These are phyloP conservation scores for Platysternon megacephalum DNA, from an alignment of 2,113 vertebrate species.

Conservation along the genomic window DNA sequence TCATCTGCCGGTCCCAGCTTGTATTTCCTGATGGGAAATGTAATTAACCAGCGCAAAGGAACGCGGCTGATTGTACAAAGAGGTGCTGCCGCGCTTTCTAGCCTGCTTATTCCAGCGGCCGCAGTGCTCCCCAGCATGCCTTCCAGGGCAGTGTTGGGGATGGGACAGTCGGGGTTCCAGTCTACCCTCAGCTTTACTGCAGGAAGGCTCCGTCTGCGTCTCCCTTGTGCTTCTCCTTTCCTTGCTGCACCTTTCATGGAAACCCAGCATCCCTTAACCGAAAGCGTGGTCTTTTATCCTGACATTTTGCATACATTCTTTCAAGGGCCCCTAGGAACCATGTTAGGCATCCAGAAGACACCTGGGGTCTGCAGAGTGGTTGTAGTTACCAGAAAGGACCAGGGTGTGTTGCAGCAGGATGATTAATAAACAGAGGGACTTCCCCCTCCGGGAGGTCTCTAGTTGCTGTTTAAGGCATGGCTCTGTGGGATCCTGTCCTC, in stretches of 20 bases:
- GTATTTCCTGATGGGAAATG: background rate
- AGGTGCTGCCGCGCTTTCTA: background rate
- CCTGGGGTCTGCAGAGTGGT: background rate
- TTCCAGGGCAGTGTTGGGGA: background rate
- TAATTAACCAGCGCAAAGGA: background rate
- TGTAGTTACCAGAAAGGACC: background rate
- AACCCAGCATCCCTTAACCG: background rate
- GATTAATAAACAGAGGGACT: background rate
- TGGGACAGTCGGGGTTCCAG: background rate
- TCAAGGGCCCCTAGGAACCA: background rate
- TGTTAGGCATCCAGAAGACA: background rate
- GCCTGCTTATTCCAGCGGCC: background rate
- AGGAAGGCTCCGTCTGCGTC: background rate
- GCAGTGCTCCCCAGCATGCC: background rate
- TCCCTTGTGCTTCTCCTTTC: no score
- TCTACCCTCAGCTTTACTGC: background rate
- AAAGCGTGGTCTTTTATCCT: background rate
- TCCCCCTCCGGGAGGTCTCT: background rate
- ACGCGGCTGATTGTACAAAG: background rate
- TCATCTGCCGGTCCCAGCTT: background rate
- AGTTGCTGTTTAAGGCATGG: background rate
- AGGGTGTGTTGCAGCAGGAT: background rate
- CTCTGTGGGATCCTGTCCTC: background rate
- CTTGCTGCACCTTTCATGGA: background rate
- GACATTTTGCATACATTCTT: background rate